Evolutionary conservation across 1,140 invertebrate species (phyloP).

Genomic region (Drosophila miranda): DNA sequence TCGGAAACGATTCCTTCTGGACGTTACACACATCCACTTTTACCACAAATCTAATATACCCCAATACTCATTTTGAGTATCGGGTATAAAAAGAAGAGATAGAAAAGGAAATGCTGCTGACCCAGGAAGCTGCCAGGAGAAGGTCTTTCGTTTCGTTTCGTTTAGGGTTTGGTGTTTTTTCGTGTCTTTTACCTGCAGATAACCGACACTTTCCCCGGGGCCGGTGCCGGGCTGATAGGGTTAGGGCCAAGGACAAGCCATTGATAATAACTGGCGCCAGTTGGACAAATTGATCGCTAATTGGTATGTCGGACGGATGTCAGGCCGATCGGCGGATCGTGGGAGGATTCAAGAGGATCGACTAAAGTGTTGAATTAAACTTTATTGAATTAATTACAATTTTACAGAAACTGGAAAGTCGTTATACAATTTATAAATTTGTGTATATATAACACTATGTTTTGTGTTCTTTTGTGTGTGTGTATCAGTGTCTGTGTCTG

Average conservation of each 20-base stretch:
- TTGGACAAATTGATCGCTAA: conserved; percentile 75
- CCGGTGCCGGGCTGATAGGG: conserved; percentile 17
- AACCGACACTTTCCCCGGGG: conserved; percentile 38
- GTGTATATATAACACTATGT: conserved; percentile 58
- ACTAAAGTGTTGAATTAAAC: conserved; percentile 80
- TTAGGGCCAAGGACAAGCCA: conserved; percentile 47
- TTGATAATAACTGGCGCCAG: conserved; percentile 73
- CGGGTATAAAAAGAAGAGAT: conserved; percentile 1
- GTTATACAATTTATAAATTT: conserved; percentile 68
- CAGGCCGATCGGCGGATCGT: neutral
- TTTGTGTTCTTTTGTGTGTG: conserved; percentile 13
- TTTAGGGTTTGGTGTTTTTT: neutral
- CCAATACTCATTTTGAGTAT: no score
- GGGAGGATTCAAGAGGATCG: conserved; percentile 12
- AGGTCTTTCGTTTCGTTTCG: conserved; percentile 11
- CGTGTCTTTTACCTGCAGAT: conserved; percentile 22
- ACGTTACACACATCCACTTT: no score
- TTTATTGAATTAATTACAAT: conserved; percentile 81
- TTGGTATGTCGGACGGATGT: conserved; percentile 43
- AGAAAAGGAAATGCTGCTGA: conserved; percentile 45
- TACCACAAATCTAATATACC: no score
- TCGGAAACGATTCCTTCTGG: no score
- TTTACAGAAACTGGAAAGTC: conserved; percentile 81
- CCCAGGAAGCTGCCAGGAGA: conserved; percentile 50
- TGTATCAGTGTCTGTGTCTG: conserved; percentile 34